phyloP scores from a whole-genome alignment of 2,888 invertebrate species.

The Microchrysa polita region DNA sequence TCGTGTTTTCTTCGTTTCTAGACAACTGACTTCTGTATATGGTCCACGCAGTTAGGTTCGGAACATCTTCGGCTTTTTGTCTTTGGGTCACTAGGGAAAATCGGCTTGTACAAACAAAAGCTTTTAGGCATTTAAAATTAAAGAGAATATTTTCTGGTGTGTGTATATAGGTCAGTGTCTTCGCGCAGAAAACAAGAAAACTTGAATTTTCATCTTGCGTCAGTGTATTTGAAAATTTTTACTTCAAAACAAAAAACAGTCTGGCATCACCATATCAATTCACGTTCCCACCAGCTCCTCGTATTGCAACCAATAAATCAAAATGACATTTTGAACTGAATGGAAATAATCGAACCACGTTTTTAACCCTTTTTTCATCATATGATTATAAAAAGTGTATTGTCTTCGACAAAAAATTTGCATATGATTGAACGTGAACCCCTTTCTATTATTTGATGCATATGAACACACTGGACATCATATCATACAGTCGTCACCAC shows the following conservation, averaged over 20 bases:
- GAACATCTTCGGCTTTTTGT: conserved; percentile 1
- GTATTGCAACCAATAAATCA: conserved; percentile 32
- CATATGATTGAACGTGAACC: background rate
- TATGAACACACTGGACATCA: background rate
- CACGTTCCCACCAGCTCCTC: too few relatives aligned
- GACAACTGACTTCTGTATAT: background rate
- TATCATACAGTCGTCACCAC: background rate
- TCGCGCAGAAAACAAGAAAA: too few relatives aligned
- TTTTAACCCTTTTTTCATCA: background rate
- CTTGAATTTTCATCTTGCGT: too few relatives aligned
- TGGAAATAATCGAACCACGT: background rate
- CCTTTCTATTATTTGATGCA: too few relatives aligned
- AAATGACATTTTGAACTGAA: conserved; percentile 4
- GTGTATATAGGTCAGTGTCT: conserved; percentile 2
- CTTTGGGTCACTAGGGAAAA: background rate
- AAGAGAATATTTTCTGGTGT: background rate
- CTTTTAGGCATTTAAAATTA: background rate
- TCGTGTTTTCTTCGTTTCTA: background rate
- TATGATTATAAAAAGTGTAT: too few relatives aligned
- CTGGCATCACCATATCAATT: too few relatives aligned
- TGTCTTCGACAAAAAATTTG: background rate
- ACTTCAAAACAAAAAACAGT: too few relatives aligned
- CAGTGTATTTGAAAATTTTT: too few relatives aligned
- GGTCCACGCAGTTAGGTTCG: background rate
- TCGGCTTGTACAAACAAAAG: background rate